Evolutionary conservation across 2,113 vertebrate genomes (phyloP).

Genomic region (Geothlypis trichas): DNA sequence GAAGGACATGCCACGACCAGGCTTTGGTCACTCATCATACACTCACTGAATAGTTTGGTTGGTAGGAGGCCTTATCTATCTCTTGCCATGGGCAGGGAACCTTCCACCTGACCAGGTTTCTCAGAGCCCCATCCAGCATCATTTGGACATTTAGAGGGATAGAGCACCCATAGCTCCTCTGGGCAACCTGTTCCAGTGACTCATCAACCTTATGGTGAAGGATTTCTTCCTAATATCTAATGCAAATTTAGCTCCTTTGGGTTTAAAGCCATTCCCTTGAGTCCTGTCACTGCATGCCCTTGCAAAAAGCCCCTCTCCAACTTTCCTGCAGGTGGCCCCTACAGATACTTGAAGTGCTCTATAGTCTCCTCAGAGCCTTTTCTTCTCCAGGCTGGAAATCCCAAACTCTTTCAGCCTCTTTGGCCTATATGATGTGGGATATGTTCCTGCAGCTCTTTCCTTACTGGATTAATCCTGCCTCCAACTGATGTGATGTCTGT

Average conservation of each 20-base stretch:
- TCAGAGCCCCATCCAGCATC: background rate
- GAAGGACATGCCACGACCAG: background rate
- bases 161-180: background rate
- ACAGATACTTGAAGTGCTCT: background rate
- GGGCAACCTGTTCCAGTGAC: background rate
- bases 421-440: background rate
- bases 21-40: background rate
- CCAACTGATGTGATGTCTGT: background rate
- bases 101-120: background rate
- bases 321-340: background rate
- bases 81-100: background rate
- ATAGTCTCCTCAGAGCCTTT: background rate
- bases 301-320: background rate
- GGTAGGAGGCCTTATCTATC: background rate
- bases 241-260: background rate
- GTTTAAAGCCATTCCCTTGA: background rate
- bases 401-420: background rate
- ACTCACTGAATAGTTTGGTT: background rate
- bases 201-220: background rate
- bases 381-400: background rate
- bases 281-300: background rate
- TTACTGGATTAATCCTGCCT: background rate
- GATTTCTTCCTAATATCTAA: background rate
- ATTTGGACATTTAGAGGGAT: background rate
- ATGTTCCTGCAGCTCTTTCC: background rate